phyloP scores from a whole-genome alignment of 2,113 vertebrate species.

The Tetrax tetrax region DNA sequence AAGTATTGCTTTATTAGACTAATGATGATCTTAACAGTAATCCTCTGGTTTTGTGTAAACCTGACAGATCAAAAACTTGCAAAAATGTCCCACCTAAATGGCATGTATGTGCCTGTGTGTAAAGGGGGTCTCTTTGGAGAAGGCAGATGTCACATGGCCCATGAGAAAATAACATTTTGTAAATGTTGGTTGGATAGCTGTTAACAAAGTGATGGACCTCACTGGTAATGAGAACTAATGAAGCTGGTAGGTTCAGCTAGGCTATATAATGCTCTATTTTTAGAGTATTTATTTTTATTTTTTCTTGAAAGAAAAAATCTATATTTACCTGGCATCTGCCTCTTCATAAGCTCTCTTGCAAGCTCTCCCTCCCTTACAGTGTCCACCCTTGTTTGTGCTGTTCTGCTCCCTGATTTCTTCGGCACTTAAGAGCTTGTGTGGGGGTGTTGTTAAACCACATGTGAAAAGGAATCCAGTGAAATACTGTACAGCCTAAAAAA shows the following conservation, averaged over 20 bases:
- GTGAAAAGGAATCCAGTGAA: constrained; percentile 1
- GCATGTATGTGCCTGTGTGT: neutral
- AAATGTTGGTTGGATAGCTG: neutral
- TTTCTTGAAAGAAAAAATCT: neutral
- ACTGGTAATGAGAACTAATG: neutral
- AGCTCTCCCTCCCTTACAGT: neutral
- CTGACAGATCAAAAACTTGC: neutral
- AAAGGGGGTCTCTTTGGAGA: neutral
- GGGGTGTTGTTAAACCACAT: constrained; percentile 8
- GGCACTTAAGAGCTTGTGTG: neutral
- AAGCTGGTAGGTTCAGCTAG: neutral
- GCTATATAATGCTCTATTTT: neutral
- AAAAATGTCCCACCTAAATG: neutral
- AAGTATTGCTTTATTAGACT: neutral
- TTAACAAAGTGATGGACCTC: neutral
- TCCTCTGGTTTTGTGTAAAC: neutral
- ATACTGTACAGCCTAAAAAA: neutral
- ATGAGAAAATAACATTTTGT: neutral
- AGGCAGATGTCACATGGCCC: neutral
- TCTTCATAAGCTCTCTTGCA: neutral
- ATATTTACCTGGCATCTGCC: neutral
- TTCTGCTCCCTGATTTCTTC: neutral
- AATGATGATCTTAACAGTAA: neutral
- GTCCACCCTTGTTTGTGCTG: neutral
- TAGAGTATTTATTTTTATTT: neutral